Base-by-base conservation (phyloP, 1,140 invertebrate species). In the Zelostemma sp. region DNA sequence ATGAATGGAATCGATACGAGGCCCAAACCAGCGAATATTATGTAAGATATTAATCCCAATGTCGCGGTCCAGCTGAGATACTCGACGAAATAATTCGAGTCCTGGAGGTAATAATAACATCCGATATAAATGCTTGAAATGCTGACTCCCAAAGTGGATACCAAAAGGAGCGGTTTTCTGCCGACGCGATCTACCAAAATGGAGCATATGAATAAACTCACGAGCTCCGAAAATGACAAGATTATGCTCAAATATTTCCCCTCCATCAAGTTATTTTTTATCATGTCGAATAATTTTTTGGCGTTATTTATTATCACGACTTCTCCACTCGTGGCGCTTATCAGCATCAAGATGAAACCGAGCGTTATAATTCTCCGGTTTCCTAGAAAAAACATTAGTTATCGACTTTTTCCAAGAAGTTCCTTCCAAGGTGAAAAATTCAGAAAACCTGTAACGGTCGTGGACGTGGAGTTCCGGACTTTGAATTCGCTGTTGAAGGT, bases 251-350 rank as follows among this genome's bases (percentile, higher is more conserved):
- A 9, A 11, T 66, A 35, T 1, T 6, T 17, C 8, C 8, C 50
- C 1, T 48, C 9, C 12, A 49, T 1, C 1, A 35, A 6, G 11
- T 3, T 12, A 8, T 43, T 31, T 21, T 56, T 8, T 6, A 46
- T 49, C 15, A 18, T 12, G 21, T 61, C 35, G 14, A 67, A 61
- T 14, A 67, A 35, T 1, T 25, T 61, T 33, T 46, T 31, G 28
- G 43, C 43, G 17, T 21, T 19, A 1, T 46, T 46, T 18, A 65
- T 6, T 11, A 64, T n/a, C 5, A 49, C n/a, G 6, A 40, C 12
- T 28, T 45, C 33, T n/a, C 60, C 40, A 6, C 54, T 59, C 31
- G 31, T 33, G 6, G 16, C 55, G 1, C 15, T 8, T 4, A 31
- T 48, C 1, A 43, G 5, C 19, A 50, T 50, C 9, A 49, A 25